Percentiles rank a stretch among this genome's conserved stretches.
Conservation (phyloP, 2,888 invertebrate species). For the Calameuta pallipes region DNA sequence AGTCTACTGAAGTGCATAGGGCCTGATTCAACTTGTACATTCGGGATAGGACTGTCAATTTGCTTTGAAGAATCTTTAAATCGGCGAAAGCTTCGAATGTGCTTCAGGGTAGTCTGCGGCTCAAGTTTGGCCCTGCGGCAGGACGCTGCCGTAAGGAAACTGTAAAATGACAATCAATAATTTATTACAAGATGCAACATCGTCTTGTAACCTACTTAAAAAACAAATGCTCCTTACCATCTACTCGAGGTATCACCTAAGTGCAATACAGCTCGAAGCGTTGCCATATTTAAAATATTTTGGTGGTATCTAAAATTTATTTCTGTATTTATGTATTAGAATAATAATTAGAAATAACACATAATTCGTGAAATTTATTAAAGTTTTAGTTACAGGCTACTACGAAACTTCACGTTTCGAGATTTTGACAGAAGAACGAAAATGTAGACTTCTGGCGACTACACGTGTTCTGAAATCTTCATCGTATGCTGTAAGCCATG, state of each 20-base stretch:
- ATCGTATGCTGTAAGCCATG: too few relatives aligned
- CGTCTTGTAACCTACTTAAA: slow-evolving; percentile 10
- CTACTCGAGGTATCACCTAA: slow-evolving; percentile 38
- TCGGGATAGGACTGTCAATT: slow-evolving; percentile 23
- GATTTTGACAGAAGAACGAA: too few relatives aligned
- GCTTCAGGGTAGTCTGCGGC: slow-evolving; percentile 34
- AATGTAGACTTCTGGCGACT: too few relatives aligned
- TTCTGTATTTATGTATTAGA: neutral
- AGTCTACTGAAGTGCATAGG: slow-evolving; percentile 67
- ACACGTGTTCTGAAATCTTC: too few relatives aligned
- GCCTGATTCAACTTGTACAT: slow-evolving; percentile 62
- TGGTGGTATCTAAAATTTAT: neutral
- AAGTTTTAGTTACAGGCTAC: too few relatives aligned
- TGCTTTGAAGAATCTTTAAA: slow-evolving; percentile 27
- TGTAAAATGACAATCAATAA: slow-evolving; percentile 30
- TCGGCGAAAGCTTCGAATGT: slow-evolving; percentile 43
- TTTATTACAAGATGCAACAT: neutral
- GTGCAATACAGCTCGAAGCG: slow-evolving; percentile 35
- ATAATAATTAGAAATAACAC: neutral
- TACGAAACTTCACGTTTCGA: too few relatives aligned
- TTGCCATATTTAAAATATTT: neutral
- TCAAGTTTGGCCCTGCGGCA: slow-evolving; percentile 38
- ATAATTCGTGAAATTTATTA: neutral
- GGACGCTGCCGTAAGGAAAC: slow-evolving; percentile 46
- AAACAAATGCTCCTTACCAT: slow-evolving; percentile 41